Percentiles rank a stretch among this genome's conserved stretches.
These are phyloP conservation scores for Neodiprion virginianus DNA, from an alignment of 1,140 invertebrate genomes.

Conservation along the genomic window DNA sequence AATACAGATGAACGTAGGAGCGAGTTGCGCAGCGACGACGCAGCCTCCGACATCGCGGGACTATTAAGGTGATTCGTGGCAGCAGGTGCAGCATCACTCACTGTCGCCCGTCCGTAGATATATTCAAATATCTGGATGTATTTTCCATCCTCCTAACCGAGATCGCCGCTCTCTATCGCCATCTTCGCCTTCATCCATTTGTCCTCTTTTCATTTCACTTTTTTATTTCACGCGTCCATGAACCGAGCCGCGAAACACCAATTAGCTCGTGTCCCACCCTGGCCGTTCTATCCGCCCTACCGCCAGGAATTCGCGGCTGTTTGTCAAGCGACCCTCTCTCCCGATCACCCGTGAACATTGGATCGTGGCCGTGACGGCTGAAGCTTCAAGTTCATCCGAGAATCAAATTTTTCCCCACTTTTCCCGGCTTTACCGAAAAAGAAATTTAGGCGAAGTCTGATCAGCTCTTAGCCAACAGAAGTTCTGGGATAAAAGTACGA, in stretches of 20 bases:
- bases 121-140: conserved; percentile 44
- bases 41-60: conserved; percentile 45
- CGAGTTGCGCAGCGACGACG: background rate
- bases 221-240: conserved; percentile 19
- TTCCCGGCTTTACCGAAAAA: no score
- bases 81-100: conserved; percentile 59
- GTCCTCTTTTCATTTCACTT: conserved; percentile 1
- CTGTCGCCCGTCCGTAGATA: conserved; percentile 47
- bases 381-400: background rate
- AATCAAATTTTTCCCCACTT: no score
- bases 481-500: no score
- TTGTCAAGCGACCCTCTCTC: conserved; percentile 48
- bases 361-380: background rate
- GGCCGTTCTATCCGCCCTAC: conserved; percentile 40
- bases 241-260: conserved; percentile 47
- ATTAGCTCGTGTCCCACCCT: conserved; percentile 48
- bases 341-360: background rate
- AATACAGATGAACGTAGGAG: background rate
- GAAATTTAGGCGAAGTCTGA: no score
- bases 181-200: conserved; percentile 37
- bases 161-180: conserved; percentile 23
- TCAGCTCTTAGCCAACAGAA: no score
- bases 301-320: conserved; percentile 54
- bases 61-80: conserved; percentile 54
- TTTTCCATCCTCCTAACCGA: conserved; percentile 2